Evolutionary conservation across 2,113 vertebrate species (phyloP), one percentile per base, ranked within the genome.

Genomic region (Mustela lutreola): DNA sequence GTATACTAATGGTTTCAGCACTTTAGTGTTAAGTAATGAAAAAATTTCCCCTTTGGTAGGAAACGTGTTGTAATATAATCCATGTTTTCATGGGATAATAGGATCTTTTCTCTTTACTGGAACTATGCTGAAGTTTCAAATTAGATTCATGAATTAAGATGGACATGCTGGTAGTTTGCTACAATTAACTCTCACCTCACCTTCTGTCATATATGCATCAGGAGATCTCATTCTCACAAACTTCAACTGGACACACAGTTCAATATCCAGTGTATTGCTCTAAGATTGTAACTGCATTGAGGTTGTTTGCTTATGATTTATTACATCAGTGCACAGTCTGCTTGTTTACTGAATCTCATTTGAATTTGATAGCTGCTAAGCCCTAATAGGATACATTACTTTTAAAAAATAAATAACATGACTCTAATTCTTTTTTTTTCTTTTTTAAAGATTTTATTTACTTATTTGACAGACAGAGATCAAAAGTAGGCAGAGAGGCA

Each of bases 1-100:
- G 97, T 98, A 94, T 98, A 96, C 98, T 99, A 99, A 99, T 99
- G 99, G 98, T 97, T 99, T 99, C 98, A 98, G 98, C 98, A 98
- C 98, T 99, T 99, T 97, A 98, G 97, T 98, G 98, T 98, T 98
- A 98, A 99, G 98, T 98, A 99, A 98, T 98, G 95, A 65, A 98
- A 98, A 96, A 98, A 96, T 89, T 91, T 87, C 31, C 92, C 33
- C 96, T 97, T 98, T 97, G 92, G 94, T 97, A 98, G 97, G 95
- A 98, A 98, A 98, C 88, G 86, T 96, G 96, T 97, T 98, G 98
- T 99, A 99, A 99, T 95, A 63, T 94, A 98, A 99, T 98, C 98
- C 94, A 92, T 97, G 98, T 98, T 99, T 99, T 98, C 98, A 98
- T 98, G 96, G 89, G 96, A 98, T 99, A 98, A 99, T 98, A 98